Percentiles rank a stretch among this genome's conserved stretches.
Evolutionary conservation across 2,113 vertebrate species (phyloP).

Genomic region (Dunckerocampus dactyliophorus): DNA sequence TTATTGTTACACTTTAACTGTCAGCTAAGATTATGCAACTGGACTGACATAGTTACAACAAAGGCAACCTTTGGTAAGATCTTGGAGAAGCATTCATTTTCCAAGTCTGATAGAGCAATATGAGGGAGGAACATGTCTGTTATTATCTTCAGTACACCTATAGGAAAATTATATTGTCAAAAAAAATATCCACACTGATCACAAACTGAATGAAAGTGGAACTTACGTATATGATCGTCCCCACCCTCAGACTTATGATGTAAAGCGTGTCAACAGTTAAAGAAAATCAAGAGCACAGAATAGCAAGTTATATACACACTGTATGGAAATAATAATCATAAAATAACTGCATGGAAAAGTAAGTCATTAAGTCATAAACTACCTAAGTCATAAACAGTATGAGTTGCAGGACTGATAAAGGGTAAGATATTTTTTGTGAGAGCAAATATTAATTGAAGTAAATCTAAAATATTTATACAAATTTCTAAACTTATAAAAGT

Average conservation of each 20-base stretch:
- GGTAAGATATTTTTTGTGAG: too few relatives aligned
- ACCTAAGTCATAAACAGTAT: too few relatives aligned
- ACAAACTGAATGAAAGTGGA: background rate
- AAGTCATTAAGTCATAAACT: too few relatives aligned
- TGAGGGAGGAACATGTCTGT: conserved; percentile 90
- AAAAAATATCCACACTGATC: conserved; percentile 1
- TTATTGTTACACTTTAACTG: background rate
- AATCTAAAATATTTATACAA: too few relatives aligned
- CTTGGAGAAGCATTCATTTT: conserved; percentile 83
- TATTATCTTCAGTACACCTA: conserved; percentile 84
- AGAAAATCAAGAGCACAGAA: conserved; percentile 34
- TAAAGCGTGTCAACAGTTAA: conserved; percentile 80
- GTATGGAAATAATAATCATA: too few relatives aligned
- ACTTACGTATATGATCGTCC: conserved; percentile 86
- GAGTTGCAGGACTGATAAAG: too few relatives aligned
- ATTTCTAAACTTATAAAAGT: too few relatives aligned
- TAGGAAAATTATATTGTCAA: conserved; percentile 17
- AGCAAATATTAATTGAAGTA: too few relatives aligned
- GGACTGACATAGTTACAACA: background rate
- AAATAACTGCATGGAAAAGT: too few relatives aligned
- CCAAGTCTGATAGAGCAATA: conserved; percentile 77
- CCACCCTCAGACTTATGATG: conserved; percentile 75
- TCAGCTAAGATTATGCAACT: too few relatives aligned
- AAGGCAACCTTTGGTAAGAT: conserved; percentile 84
- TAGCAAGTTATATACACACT: background rate